A percentile compares a stretch with the other conserved stretches of the same genome.
Evolutionary conservation across 2,888 invertebrate genomes (phyloP).

Genomic region (Himalopsyche anomala): DNA sequence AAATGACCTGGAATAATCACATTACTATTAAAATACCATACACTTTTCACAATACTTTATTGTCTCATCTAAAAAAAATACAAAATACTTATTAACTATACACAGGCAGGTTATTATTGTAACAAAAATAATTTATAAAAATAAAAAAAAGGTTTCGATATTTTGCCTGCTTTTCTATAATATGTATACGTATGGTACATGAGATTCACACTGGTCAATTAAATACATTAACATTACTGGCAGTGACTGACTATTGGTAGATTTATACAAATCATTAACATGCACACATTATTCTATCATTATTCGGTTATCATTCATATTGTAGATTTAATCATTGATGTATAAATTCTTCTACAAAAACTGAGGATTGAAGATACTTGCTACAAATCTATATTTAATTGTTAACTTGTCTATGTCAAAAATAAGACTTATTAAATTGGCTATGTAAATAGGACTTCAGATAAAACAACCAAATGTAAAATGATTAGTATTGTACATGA

Average conservation of each 20-base stretch:
- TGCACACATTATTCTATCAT: not conserved
- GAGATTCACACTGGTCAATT: constrained; percentile 1
- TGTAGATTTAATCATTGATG: too few relatives aligned
- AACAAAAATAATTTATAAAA: constrained; percentile 53
- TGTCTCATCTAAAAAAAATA: constrained; percentile 35
- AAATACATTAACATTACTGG: constrained; percentile 56
- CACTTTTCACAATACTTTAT: constrained; percentile 4
- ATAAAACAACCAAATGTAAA: too few relatives aligned
- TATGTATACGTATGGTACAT: constrained; percentile 26
- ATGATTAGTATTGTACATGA: too few relatives aligned
- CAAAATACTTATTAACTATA: constrained; percentile 53
- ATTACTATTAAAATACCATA: too few relatives aligned
- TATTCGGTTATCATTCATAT: not conserved
- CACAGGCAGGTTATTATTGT: constrained; percentile 44
- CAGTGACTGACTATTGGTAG: constrained; percentile 49
- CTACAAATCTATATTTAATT: not conserved
- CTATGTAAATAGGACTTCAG: too few relatives aligned
- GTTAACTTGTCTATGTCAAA: too few relatives aligned
- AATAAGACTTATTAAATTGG: too few relatives aligned
- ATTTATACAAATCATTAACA: constrained; percentile 11
- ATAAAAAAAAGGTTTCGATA: constrained; percentile 45
- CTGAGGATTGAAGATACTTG: not conserved
- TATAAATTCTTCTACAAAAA: not conserved
- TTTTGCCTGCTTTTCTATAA: constrained; percentile 37
- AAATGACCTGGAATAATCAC: too few relatives aligned